Percentiles rank a stretch among this genome's conserved stretches.
These are phyloP conservation scores for Corythaeola cristata DNA, from an alignment of 2,113 vertebrate species.

Conservation along the genomic window DNA sequence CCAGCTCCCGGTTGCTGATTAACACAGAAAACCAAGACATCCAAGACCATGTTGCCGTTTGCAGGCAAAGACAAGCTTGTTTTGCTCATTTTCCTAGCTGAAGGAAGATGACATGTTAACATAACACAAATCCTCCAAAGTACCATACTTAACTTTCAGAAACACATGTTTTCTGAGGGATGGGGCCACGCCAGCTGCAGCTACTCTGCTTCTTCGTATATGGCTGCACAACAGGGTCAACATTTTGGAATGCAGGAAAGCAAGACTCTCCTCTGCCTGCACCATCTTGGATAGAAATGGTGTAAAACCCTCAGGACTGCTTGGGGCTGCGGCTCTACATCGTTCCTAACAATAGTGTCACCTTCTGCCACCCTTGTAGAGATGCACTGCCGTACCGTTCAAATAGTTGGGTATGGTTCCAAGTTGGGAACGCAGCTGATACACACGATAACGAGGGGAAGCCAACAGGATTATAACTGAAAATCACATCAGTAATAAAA, in stretches of 20 bases:
- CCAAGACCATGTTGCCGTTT: accelerated
- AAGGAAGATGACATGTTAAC: background rate
- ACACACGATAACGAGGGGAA: background rate
- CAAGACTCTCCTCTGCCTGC: background rate
- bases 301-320: background rate
- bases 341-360: background rate
- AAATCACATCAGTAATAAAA: conserved; percentile 31
- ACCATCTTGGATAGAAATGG: background rate
- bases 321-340: accelerated
- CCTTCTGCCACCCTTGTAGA: background rate
- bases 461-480: background rate
- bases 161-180: background rate
- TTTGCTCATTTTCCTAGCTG: background rate
- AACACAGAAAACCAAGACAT: background rate
- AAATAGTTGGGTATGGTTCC: background rate
- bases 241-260: accelerated
- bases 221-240: accelerated
- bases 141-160: background rate
- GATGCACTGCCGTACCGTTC: background rate
- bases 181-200: background rate
- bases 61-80: background rate
- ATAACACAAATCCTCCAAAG: background rate
- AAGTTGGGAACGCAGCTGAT: background rate
- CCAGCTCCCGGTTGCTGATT: background rate
- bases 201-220: background rate